Evolutionary conservation across 2,888 invertebrate species (phyloP).

Genomic region (Dinocampus coccinellae): DNA sequence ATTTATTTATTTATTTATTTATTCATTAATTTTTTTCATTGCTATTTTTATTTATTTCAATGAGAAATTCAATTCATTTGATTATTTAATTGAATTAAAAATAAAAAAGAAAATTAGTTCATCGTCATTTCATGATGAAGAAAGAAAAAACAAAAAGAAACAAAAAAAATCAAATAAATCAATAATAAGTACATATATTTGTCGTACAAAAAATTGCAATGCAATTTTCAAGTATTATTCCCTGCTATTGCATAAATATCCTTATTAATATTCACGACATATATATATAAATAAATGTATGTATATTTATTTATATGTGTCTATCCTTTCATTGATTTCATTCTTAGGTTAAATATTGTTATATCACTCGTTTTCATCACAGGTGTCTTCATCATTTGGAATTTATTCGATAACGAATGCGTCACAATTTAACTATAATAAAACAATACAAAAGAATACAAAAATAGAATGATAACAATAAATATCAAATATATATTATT

Average conservation of each 20-base stretch:
- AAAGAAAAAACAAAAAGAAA: not conserved
- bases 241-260: slow-evolving; percentile 22
- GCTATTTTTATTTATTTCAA: slow-evolving; percentile 3
- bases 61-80: not conserved
- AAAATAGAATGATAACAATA: slow-evolving; percentile 9
- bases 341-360: slow-evolving; percentile 26
- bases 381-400: slow-evolving; percentile 32
- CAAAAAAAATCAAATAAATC: not conserved
- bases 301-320: not conserved
- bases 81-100: too few species aligned
- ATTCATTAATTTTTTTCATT: too few species aligned
- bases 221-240: slow-evolving; percentile 5
- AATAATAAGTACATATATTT: not conserved
- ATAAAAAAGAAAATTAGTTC: not conserved
- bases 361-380: slow-evolving; percentile 30
- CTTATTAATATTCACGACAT: not conserved
- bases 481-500: slow-evolving; percentile 2
- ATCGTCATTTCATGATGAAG: not conserved
- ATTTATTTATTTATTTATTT: too few species aligned
- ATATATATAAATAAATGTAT: not conserved
- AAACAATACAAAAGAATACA: slow-evolving; percentile 9
- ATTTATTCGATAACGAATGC: slow-evolving; percentile 23
- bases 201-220: not conserved
- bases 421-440: slow-evolving; percentile 17
- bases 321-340: slow-evolving; percentile 25